Base-by-base conservation (phyloP, 2,113 vertebrate genomes). In the Saimiri boliviensis region DNA sequence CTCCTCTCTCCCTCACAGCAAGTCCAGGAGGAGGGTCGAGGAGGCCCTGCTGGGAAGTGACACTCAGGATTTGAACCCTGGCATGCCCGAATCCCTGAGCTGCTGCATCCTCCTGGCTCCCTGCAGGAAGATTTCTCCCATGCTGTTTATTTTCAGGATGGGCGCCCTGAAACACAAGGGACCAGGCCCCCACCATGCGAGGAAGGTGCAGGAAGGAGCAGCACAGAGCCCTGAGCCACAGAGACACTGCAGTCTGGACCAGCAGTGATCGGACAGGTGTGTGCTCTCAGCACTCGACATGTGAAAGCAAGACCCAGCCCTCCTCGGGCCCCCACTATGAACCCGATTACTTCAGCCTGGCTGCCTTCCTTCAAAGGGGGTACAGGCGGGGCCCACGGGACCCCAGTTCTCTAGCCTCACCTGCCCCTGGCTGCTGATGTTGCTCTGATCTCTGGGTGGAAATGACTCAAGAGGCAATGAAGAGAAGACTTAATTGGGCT, bases 271-370 rank as follows among this genome's bases (percentile, higher is more conserved):
- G 10, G 45, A 47, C 74, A 32, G 45, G 73, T 12, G 0, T 45
- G 23, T 21, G 40, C 25, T 40, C 0, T 27, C 40, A 21, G 73
- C 5, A 3, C 12, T 45, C 0, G 8, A 47, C 45, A 8, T 14
- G 6, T 25, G 73, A 76, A 27, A 30, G 32, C 73, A 45, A 19
- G 27, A 5, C 7, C 42, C 74, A 77, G 74, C 2, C 42, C 8
- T 77, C 42, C 27, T 8, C 27, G 4, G 42, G 3, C 16, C 45
- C 74, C 45, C 25, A 19, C 8, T 49, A 45, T n/a, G n/a, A 77
- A 10, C 74, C 40, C 45, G 17, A 30, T 30, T 10, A 45, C 74
- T 45, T 76, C 4, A 1, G 74, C 45, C 74, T 77, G 45, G 8
- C 74, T 19, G 30, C 74, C 74, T 35, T 32, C 45, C 74, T 40